Evolutionary conservation across 2,888 invertebrate species (phyloP), one percentile per base, ranked within the genome.

Genomic region (Liposcelis brunnea): DNA sequence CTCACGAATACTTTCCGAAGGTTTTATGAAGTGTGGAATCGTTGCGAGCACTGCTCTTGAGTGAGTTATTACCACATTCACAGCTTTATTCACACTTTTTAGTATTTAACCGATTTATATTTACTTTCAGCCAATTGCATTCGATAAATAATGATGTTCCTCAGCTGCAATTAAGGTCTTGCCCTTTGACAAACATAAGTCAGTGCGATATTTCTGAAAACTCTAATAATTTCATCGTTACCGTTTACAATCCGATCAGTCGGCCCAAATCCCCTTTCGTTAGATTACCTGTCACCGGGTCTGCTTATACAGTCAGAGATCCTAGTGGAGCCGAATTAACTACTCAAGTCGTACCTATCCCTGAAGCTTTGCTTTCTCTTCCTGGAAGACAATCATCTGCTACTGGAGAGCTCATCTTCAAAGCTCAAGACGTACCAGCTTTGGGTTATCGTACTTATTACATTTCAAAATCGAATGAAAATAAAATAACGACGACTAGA

Each of bases 161-260:
- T 8, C 26, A n/a, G 14, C 55, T 65, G 37, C 59, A 60, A 37
- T 68, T 72, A 44, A 54, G 65, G 15, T 64, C 66, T 14, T 85
- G 85, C 56, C 62, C 71, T 37, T 61, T 74, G 4, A 58, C 80
- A 7, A 93, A 93, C 56, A 75, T 86, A 10, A 87, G 86, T 45
- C 68, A 75, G 26, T 93, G 91, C 54, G 58, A 60, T 0, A 58
- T 74, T 0, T 75, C 80, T 0, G 85, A 86, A 57, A 57, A 60
- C 1, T 68, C 62, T 16, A 55, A 67, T 0, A 63, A 68, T 47
- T 80, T 89, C 56, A 67, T 80, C 2, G 73, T 89, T 1, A 80
- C 81, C 0, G 57, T 86, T 1, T 90, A 89, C 59, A 93, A 93
- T 62, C 86, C 90, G 0, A 55, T 87, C 19, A 80, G 77, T 2